phyloP scores from a whole-genome alignment of 2,888 invertebrate species.

The Silvanus unidentatus region DNA sequence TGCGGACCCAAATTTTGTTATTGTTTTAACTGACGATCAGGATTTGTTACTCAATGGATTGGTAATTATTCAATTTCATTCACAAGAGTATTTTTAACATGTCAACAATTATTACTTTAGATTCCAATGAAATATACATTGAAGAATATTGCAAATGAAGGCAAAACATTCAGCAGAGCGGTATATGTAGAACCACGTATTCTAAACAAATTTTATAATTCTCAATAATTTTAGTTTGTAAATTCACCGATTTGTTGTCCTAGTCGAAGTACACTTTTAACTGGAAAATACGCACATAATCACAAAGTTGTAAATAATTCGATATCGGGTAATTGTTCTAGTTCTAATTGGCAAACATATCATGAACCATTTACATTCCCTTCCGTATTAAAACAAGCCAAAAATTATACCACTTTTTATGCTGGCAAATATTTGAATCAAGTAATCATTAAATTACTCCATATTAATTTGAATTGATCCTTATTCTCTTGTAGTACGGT shows the following conservation, averaged over 20 bases:
- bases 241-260: slow-evolving; percentile 86
- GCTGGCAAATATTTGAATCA: slow-evolving; percentile 92
- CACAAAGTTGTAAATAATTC: slow-evolving; percentile 75
- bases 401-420: slow-evolving; percentile 75
- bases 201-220: neutral
- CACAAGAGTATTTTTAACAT: neutral
- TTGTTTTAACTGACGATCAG: slow-evolving; percentile 82
- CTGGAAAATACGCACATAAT: slow-evolving; percentile 81
- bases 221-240: slow-evolving; percentile 58
- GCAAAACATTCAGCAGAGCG: slow-evolving; percentile 67
- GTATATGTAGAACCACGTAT: slow-evolving; percentile 52
- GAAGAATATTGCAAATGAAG: slow-evolving; percentile 56
- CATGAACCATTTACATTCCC: slow-evolving; percentile 66
- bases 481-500: slow-evolving; percentile 52
- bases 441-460: slow-evolving; percentile 45
- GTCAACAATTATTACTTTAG: slow-evolving; percentile 54
- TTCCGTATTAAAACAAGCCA: slow-evolving; percentile 54
- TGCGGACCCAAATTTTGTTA: slow-evolving; percentile 54
- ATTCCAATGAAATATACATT: slow-evolving; percentile 61
- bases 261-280: slow-evolving; percentile 78
- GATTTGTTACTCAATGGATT: slow-evolving; percentile 72
- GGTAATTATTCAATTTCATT: slow-evolving; percentile 45
- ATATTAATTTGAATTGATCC: slow-evolving; percentile 2
- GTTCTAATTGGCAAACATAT: slow-evolving; percentile 58
- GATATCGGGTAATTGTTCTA: slow-evolving; percentile 69